Evolutionary conservation across 1,140 invertebrate species (phyloP), one percentile per base, ranked within the genome.

Genomic region (Hypothenemus hampei): DNA sequence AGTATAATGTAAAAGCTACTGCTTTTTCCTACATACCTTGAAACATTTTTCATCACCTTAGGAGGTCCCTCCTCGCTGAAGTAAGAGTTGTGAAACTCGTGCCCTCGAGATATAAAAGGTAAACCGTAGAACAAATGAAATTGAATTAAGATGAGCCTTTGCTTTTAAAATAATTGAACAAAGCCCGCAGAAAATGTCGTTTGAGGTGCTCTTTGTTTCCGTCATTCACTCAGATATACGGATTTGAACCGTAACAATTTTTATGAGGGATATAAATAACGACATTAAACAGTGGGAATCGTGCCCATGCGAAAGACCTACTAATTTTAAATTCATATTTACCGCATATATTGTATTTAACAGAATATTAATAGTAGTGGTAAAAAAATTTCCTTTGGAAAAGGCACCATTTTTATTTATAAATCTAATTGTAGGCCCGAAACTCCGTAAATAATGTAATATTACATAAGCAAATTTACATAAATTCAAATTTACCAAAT

Each of bases 121-220:
- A 46, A 53, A 24, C 24, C 40, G 37, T 26, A 53, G 41, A 26
- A 29, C 48, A 52, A 46, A 49, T 51, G 31, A 58, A 46, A 58
- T 58, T 58, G 56, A 53, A 58, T 58, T 58, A 39, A 36, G 56
- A 41, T 33, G 22, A 46, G 50, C 21, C 33, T 37, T 29, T 58
- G 37, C 56, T 58, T 58, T 58, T 53, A 58, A 41, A 40, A 58
- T 58, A 58, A 58, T 58, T 58, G 56, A 58, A 58, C 41, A 58
- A 58, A 44, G 5, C 40, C 40, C 40, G 21, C 0, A 20, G 40
- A 22, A 11, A 15, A 43, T 43, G 40, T 21, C 40, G 23, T 43
- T 43, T 43, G 23, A 11, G 36, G 18, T 15, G 40, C 11, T 43
- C 40, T 22, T 43, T 22, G 18, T 43, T 43, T 20, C 40, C 40